phyloP scores from a whole-genome alignment of 2,113 vertebrate genomes.

The Tragelaphus strepsiceros region DNA sequence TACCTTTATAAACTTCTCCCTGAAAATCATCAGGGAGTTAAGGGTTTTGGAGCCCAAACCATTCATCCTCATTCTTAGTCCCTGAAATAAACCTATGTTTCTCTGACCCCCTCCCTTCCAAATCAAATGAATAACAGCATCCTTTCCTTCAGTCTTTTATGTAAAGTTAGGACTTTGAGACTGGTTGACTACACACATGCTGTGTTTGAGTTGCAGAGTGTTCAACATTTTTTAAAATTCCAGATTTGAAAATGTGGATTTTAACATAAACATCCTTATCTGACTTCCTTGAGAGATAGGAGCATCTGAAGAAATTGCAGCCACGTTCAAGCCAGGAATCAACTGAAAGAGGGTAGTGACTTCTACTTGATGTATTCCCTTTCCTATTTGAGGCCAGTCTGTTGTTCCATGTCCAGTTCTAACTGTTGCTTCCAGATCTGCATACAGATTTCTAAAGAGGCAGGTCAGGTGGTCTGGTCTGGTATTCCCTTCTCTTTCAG shows the following conservation, averaged over 20 bases:
- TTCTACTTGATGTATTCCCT: background rate
- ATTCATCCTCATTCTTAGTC: background rate
- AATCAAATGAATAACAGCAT: background rate
- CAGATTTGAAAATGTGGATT: background rate
- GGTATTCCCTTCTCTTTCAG: background rate
- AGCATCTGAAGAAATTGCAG: background rate
- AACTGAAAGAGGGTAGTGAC: background rate
- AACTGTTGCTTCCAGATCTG: background rate
- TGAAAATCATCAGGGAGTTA: background rate
- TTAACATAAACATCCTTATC: background rate
- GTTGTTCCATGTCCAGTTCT: background rate
- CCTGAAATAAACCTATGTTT: background rate
- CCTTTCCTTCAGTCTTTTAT: background rate
- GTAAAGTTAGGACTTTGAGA: background rate
- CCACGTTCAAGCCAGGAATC: fast-evolving
- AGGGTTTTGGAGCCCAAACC: background rate
- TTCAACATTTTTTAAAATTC: background rate
- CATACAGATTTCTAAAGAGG: too few relatives aligned
- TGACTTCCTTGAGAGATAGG: background rate
- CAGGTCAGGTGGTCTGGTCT: background rate
- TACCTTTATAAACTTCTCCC: background rate
- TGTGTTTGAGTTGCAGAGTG: background rate
- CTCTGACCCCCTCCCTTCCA: background rate
- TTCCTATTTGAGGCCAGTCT: background rate
- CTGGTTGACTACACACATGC: background rate